Base-by-base conservation (phyloP, 2,888 invertebrate species). In the Clepsis dumicolana region DNA sequence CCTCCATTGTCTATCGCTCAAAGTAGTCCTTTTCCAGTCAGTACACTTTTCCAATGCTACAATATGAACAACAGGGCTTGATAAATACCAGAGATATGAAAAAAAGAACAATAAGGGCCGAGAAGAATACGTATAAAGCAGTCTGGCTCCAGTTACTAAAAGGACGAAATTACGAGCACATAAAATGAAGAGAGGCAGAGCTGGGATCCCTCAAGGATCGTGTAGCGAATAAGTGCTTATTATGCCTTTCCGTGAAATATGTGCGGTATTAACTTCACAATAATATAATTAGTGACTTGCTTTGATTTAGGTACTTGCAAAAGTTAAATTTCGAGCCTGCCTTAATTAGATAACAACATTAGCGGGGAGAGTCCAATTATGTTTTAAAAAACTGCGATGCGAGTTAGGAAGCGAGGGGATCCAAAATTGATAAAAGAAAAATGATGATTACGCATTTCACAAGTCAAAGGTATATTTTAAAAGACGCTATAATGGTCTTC, bases 71-170 rank as follows among this genome's bases (percentile, higher is more conserved):
- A 79, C 80, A 76, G 75, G 70, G 76, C 75, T 74, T 77, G 80
- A 83, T 81, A 83, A 81, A 68, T 68, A 68, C 57, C 80, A 80
- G 80, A 81, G 80, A 85, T 84, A 85, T 85, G 85, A 82, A 85
- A 83, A 83, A 86, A 83, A 48, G 83, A 80, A 85, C 83, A 86
- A 85, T 84, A 83, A 83, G 80, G 81, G 75, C 80, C 77, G 81
- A 78, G 76, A 77, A 79, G 81, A 84, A 85, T 83, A 80, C 80
- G 79, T 79, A 86, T 83, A 83, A 85, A 84, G 77, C 80, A 78
- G 77, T 73, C 80, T 78, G 78, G 52, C 64, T 80, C 79, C 75
- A 72, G 76, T 80, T 71, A 73, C 70, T 72, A 84, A 84, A 84
- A 81, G 80, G 80, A 74, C 77, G 81, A 80, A 81, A 84, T 85